A percentile compares a stretch with the other conserved stretches of the same genome.
These are phyloP conservation scores for Acropora tenuis DNA, from an alignment of 64 coral and sea anemone genomes.

Conservation along the genomic window DNA sequence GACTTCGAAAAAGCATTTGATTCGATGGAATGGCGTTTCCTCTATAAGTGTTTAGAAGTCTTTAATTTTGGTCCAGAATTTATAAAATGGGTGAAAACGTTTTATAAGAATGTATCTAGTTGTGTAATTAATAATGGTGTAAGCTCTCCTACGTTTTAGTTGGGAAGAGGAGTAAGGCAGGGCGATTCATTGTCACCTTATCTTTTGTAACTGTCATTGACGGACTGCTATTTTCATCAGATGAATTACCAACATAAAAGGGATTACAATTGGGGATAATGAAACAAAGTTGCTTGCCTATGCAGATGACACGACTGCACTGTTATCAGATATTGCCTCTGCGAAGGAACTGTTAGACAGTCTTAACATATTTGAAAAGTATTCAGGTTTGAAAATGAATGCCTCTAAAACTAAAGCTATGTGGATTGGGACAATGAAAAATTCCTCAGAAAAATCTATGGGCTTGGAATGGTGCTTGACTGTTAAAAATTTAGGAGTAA, in stretches of 20 bases:
- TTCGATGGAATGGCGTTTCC: too few relatives aligned
- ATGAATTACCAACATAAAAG: neutral
- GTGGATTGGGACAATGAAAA: neutral
- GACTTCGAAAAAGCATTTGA: too few relatives aligned
- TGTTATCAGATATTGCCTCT: neutral
- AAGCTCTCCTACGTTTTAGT: neutral
- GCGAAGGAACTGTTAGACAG: neutral
- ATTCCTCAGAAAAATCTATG: neutral
- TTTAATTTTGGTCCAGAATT: neutral
- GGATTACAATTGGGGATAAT: neutral
- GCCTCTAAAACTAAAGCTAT: neutral
- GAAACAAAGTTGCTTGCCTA: neutral
- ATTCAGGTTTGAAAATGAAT: neutral
- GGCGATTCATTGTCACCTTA: neutral
- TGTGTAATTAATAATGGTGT: neutral
- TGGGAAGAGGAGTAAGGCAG: neutral
- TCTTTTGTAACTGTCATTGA: neutral
- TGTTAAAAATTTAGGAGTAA: neutral
- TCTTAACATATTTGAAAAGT: neutral
- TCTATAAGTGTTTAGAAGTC: too few relatives aligned
- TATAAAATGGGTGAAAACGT: neutral
- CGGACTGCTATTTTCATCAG: neutral
- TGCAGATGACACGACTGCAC: constrained; percentile 5
- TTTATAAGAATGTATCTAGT: neutral
- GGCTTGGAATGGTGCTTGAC: neutral